phyloP scores from a whole-genome alignment of 2,113 vertebrate genomes.

The Dascyllus trimaculatus region DNA sequence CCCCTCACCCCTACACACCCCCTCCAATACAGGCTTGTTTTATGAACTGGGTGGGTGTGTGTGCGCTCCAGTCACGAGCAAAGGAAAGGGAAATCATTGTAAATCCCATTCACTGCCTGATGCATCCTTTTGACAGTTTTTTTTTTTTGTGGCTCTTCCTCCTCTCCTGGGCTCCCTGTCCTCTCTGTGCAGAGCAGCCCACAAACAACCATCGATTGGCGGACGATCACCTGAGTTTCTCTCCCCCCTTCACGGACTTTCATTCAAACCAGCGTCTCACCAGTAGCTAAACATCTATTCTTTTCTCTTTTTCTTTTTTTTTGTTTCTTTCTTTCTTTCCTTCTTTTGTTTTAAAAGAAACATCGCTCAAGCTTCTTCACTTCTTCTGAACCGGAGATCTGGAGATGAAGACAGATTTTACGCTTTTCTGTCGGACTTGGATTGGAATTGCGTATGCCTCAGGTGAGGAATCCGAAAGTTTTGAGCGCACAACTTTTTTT shows the following conservation, averaged over 20 bases:
- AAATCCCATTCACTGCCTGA: slow-evolving; percentile 82
- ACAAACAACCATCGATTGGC: slow-evolving; percentile 40
- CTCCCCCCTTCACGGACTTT: slow-evolving; percentile 54
- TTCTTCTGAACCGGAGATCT: slow-evolving; percentile 79
- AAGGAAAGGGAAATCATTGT: slow-evolving; percentile 90
- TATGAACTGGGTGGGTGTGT: slow-evolving; percentile 73
- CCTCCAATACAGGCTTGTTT: slow-evolving; percentile 60
- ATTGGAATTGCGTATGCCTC: slow-evolving; percentile 88
- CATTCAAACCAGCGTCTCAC: slow-evolving; percentile 30
- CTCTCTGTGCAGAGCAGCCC: slow-evolving; percentile 46
- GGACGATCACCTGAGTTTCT: slow-evolving; percentile 79
- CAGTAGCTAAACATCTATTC: slow-evolving; percentile 14
- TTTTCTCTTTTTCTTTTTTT: neutral
- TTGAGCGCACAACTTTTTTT: slow-evolving; percentile 23
- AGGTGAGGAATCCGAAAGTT: slow-evolving; percentile 86
- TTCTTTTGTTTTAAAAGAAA: slow-evolving; percentile 14
- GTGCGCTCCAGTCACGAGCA: slow-evolving; percentile 77
- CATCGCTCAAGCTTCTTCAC: slow-evolving; percentile 61
- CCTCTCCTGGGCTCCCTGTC: slow-evolving; percentile 48
- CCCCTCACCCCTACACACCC: slow-evolving; percentile 10
- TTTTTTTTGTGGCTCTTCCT: neutral
- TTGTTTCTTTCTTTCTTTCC: neutral
- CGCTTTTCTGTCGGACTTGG: slow-evolving; percentile 90
- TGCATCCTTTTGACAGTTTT: slow-evolving; percentile 79
- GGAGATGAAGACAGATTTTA: slow-evolving; percentile 92